Base-by-base conservation (phyloP, 2,888 invertebrate genomes). In the Drosophila silvestris region DNA sequence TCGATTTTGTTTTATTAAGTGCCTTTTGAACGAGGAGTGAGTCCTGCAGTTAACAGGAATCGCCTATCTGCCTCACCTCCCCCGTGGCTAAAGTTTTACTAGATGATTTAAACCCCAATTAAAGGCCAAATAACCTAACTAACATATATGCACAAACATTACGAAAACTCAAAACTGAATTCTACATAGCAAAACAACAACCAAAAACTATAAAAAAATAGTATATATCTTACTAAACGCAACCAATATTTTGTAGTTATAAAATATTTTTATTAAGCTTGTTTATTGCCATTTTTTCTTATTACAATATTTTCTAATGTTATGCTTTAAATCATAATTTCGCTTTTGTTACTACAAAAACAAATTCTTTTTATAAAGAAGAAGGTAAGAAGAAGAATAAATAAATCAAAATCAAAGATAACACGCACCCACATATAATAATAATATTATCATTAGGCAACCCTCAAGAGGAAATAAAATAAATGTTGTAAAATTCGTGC, bases 131-230 rank as follows among this genome's bases (percentile, higher is more conserved):
- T 51, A 50, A 82, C 62, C 50, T 52, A 47, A 59, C 63, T 60
- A 64, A 56, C 52, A 66, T 51, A 61, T 59, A 70, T 47, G 70
- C 83, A 79, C 74, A 60, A 65, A 37, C 62, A 57, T 32, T 47
- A 59, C 37, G 44, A n/a, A 71, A 71, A 54, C 30, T 70, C 35
- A 54, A 63, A 61, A 76, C 68, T 78, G 91, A 89, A 90, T 90
- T 88, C 88, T 88, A 88, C 91, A 88, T 88, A 88, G 87, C 87
- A 89, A 73, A 74, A 64, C 50, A 68, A 65, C 37, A 62, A 64
- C 50, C 47, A 16, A 39, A 58, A 58, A 57, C 37, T 37, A 33
- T 44, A 10, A 10, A 70, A 58, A 60, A 39, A 14, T 57, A 39
- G n/a, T 56, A 59, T 58, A 63, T 35, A 44, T 50, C 50, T 26